Percentiles rank a stretch among this genome's conserved stretches.
Conservation (phyloP, 2,888 invertebrate species). For the Chymomyza caudatula region DNA sequence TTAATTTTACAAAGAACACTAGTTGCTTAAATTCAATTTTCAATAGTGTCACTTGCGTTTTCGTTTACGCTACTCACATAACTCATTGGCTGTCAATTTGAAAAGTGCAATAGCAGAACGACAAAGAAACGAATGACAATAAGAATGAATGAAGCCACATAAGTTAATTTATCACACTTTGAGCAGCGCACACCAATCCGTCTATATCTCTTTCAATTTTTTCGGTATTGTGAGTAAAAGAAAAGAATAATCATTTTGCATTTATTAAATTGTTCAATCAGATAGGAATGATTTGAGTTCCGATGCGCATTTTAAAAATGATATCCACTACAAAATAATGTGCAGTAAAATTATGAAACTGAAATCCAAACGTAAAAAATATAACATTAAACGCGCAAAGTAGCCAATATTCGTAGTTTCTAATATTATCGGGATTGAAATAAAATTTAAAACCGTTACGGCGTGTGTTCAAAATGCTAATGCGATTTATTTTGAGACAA, state of each 20-base stretch:
- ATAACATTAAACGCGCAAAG: constrained; percentile 45
- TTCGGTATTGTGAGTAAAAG: constrained; percentile 5
- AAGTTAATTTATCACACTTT: constrained; percentile 70
- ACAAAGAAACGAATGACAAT: constrained; percentile 56
- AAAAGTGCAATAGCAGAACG: constrained; percentile 52
- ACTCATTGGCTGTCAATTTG: constrained; percentile 49
- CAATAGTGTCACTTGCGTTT: neutral
- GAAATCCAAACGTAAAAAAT: constrained; percentile 51
- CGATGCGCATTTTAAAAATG: constrained; percentile 39
- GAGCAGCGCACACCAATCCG: constrained; percentile 53
- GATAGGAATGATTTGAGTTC: constrained; percentile 21
- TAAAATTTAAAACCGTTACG: constrained; percentile 17
- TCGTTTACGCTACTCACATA: constrained; percentile 6
- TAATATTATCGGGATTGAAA: neutral
- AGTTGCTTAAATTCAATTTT: neutral
- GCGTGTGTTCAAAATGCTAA: constrained; percentile 65
- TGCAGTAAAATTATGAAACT: constrained; percentile 48
- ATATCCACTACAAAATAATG: constrained; percentile 39
- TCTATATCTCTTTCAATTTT: constrained; percentile 50
- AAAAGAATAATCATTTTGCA: constrained; percentile 31
- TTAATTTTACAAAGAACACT: neutral
- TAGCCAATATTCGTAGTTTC: constrained; percentile 13
- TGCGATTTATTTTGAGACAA: constrained; percentile 47
- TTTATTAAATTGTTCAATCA: constrained; percentile 45
- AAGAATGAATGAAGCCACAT: constrained; percentile 70